Conservation (phyloP, 2,113 vertebrate species). For the Forbesichthys papilliferus region DNA sequence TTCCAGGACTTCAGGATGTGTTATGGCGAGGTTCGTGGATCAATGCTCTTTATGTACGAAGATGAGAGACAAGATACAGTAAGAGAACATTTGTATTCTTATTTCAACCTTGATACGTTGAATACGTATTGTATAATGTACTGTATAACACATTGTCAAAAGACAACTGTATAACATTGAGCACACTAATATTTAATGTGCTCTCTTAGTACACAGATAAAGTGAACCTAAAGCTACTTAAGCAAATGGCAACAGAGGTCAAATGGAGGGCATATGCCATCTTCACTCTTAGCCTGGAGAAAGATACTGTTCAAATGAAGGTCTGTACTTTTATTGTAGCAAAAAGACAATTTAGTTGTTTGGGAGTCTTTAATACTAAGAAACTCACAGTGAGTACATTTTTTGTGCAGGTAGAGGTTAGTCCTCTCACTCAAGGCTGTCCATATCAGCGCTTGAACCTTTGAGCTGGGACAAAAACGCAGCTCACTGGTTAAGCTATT, state of each 20-base stretch:
- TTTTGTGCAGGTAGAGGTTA: no score
- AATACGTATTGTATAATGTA: no score
- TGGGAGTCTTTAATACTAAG: no score
- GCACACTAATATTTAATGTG: background rate
- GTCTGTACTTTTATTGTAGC: conserved; percentile 28
- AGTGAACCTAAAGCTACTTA: conserved; percentile 58
- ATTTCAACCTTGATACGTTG: background rate
- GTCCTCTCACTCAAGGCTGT: no score
- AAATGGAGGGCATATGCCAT: conserved; percentile 8
- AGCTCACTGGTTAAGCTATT: no score
- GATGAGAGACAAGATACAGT: conserved; percentile 60
- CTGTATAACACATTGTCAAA: background rate
- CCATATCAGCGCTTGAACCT: no score
- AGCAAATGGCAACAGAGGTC: conserved; percentile 40
- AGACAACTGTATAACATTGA: no score
- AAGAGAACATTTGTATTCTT: conserved; percentile 7
- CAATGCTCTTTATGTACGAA: conserved; percentile 63
- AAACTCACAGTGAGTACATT: no score
- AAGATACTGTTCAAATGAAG: conserved; percentile 60
- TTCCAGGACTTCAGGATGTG: conserved; percentile 60
- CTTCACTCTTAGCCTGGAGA: conserved; percentile 47
- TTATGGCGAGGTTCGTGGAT: conserved; percentile 66
- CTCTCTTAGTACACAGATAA: conserved; percentile 63
- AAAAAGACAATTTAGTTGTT: no score
- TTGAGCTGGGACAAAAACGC: no score